Evolutionary conservation across 1,140 invertebrate species (phyloP), one percentile per base, ranked within the genome.

Genomic region (Stegodyphus dumicola): DNA sequence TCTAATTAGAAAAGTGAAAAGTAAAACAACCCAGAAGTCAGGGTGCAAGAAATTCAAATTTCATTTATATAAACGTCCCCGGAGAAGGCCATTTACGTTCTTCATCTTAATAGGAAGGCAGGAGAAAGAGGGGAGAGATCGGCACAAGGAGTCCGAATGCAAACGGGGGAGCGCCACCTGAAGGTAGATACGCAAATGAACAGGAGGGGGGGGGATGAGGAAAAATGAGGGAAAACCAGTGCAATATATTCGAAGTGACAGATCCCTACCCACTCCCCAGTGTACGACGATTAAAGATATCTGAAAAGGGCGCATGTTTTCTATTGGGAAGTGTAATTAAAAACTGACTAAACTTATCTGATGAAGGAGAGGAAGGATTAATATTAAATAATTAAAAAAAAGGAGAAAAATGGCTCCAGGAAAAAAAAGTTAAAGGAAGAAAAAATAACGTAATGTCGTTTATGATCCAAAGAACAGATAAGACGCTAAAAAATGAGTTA

Each of bases 51-150:
- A 65, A 81, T 73, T 73, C 78, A 81, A 81, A 81, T 81, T 81
- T 81, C 78, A 81, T 81, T 81, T 81, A 81, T 81, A 69, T 48
- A 81, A 81, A 81, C 73, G 78, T 71, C 54, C 33, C 33, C 33
- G 33, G 33, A 33, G 33, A 33, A 33, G 33, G 33, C 33, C 33
- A 33, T 33, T 33, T 33, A 33, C 33, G 33, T 33, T 33, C 33
- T 33, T 33, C 33, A 33, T 33, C 33, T 33, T 33, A 33, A 33
- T 33, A 33, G 33, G 33, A 3, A 33, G 33, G 33, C 33, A 33
- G 3, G 33, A 33, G 33, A 33, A 3, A 33, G 33, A 33, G 77
- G 51, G 69, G 56, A 67, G 54, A 53, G 66, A 48, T 7, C 56
- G 48, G 66, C 33, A 48, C 56, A 67, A 79, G 33, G 77, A 79